A percentile compares a stretch with the other conserved stretches of the same genome.
These are phyloP conservation scores for Drosophila biarmipes DNA, from an alignment of 1,140 invertebrate species.

Conservation along the genomic window DNA sequence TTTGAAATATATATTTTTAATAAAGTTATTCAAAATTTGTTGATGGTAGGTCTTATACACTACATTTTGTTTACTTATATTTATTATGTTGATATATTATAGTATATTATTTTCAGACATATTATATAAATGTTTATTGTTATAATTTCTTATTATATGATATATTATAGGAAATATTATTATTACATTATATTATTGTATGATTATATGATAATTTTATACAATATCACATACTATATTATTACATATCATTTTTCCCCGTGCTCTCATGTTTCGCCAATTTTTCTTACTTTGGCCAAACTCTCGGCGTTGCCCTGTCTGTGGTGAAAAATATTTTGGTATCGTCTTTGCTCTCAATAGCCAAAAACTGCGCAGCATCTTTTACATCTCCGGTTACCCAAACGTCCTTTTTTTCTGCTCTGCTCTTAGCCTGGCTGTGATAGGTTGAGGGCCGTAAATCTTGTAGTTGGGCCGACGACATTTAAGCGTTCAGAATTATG, in stretches of 20 bases:
- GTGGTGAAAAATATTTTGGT: conserved; percentile 60
- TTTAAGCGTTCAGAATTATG: conserved; percentile 52
- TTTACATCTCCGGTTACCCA: conserved; percentile 13
- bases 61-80: too few relatives aligned
- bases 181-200: too few relatives aligned
- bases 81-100: too few relatives aligned
- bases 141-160: too few relatives aligned
- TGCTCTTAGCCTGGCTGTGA: conserved; percentile 14
- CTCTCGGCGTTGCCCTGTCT: conserved; percentile 14
- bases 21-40: too few relatives aligned
- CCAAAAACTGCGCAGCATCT: conserved; percentile 64
- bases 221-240: background rate
- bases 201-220: too few relatives aligned
- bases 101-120: too few relatives aligned
- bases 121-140: too few relatives aligned
- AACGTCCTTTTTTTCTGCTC: conserved; percentile 3
- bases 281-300: background rate
- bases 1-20: too few relatives aligned
- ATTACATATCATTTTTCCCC: background rate
- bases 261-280: background rate
- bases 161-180: too few relatives aligned
- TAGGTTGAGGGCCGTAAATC: conserved; percentile 52
- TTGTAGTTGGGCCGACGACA: conserved; percentile 45
- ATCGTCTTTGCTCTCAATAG: conserved; percentile 37
- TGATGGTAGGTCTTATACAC: too few relatives aligned